A percentile compares a stretch with the other conserved stretches of the same genome.
Conservation (phyloP, 2,888 invertebrate species). For the Petrolisthes manimaculis region DNA sequence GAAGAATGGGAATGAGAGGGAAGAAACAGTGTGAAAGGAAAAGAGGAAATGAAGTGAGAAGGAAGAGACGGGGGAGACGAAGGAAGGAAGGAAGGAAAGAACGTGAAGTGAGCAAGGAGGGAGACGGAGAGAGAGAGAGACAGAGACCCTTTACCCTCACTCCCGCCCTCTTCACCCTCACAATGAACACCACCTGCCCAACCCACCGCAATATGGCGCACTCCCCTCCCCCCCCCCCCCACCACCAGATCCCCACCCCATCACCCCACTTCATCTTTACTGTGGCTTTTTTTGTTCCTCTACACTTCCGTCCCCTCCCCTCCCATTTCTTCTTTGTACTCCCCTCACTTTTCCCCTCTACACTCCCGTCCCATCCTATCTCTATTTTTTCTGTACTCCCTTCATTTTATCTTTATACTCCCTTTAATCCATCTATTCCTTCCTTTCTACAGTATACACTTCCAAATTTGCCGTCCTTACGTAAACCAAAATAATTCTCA, state of each 20-base stretch:
- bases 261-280: not conserved
- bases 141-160: conserved; percentile 11
- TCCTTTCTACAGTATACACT: not conserved
- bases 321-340: not conserved
- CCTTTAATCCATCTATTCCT: not conserved
- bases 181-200: conserved; percentile 46
- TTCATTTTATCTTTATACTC: not conserved
- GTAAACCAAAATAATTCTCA: no score
- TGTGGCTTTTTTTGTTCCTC: not conserved
- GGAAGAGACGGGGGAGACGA: not conserved
- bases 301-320: not conserved
- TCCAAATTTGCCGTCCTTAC: no score
- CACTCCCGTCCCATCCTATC: not conserved
- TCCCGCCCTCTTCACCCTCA: conserved; percentile 36
- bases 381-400: not conserved
- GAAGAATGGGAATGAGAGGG: not conserved
- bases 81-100: not conserved
- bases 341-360: not conserved
- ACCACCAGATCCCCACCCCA: not conserved
- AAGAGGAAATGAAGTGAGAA: not conserved
- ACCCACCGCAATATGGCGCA: conserved; percentile 46
- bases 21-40: not conserved
- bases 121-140: conserved; percentile 28
- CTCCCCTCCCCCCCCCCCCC: conserved; percentile 6
- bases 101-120: not conserved